phyloP scores from a whole-genome alignment of 1,140 invertebrate species.

The Drosophila tani region DNA sequence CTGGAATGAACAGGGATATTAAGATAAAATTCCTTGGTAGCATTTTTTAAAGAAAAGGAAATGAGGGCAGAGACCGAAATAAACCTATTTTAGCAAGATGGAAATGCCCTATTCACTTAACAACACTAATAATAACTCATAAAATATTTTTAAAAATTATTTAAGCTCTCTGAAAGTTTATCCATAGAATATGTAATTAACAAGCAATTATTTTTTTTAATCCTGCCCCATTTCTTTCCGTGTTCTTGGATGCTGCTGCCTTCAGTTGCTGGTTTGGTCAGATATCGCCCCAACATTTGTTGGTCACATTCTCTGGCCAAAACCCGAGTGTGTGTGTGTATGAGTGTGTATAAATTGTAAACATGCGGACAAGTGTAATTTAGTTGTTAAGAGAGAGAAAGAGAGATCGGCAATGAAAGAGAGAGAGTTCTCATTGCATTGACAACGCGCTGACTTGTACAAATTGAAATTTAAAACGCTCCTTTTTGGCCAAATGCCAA shows the following conservation, averaged over 20 bases:
- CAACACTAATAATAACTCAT: background rate
- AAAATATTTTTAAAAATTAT: too few species aligned
- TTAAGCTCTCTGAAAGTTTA: background rate
- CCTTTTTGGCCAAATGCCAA: conserved; percentile 65
- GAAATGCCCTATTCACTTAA: too few species aligned
- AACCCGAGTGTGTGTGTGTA: conserved; percentile 20
- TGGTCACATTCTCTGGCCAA: conserved; percentile 42
- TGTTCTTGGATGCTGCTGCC: conserved; percentile 26
- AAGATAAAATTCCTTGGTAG: too few species aligned
- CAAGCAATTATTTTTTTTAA: background rate
- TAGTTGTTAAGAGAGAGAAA: conserved; percentile 71
- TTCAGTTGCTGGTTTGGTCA: conserved; percentile 51
- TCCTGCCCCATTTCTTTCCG: background rate
- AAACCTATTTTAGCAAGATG: too few species aligned
- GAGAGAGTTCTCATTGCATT: conserved; percentile 57
- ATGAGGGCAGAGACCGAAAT: too few species aligned
- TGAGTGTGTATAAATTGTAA: conserved; percentile 64
- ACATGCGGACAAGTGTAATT: conserved; percentile 84
- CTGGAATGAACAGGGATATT: background rate
- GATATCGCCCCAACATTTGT: conserved; percentile 61
- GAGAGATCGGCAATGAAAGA: conserved; percentile 9
- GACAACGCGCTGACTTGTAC: conserved; percentile 77
- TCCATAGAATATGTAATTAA: too few species aligned
- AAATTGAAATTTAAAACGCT: conserved; percentile 83
- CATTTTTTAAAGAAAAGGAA: too few species aligned